A percentile compares a stretch with the other conserved stretches of the same genome.
These are phyloP conservation scores for Barypeithes pellucidus DNA, from an alignment of 2,888 invertebrate genomes.

Conservation along the genomic window DNA sequence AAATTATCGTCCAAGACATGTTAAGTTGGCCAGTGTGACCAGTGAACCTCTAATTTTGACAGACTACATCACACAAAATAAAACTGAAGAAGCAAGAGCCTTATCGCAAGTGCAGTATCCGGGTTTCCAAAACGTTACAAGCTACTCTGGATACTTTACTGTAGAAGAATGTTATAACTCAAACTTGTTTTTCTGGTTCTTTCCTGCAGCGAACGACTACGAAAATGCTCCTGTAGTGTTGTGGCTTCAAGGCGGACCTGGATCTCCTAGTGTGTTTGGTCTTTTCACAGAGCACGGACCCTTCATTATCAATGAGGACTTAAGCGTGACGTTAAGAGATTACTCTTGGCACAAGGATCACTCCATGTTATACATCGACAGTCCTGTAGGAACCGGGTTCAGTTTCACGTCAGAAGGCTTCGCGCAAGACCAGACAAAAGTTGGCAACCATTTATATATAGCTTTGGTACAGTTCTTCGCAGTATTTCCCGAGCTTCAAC, in stretches of 20 bases:
- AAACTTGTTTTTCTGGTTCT: conserved; percentile 92
- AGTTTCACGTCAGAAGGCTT: conserved; percentile 82
- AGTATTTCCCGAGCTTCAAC: conserved; percentile 83
- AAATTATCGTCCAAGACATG: background rate
- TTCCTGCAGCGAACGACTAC: conserved; percentile 76
- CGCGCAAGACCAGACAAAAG: conserved; percentile 86
- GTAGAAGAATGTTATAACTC: conserved; percentile 83
- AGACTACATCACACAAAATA: conserved; percentile 80
- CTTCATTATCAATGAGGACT: conserved; percentile 72
- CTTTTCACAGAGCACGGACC: conserved; percentile 76
- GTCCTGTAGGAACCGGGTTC: conserved; percentile 90
- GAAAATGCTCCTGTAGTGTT: conserved; percentile 80
- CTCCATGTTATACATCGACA: conserved; percentile 91
- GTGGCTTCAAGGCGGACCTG: conserved; percentile 90
- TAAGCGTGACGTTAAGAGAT: conserved; percentile 73
- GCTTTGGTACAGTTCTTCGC: conserved; percentile 88
- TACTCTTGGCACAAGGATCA: conserved; percentile 86
- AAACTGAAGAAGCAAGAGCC: conserved; percentile 77
- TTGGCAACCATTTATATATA: conserved; percentile 85
- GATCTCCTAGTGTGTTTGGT: conserved; percentile 63
- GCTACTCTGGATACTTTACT: conserved; percentile 86
- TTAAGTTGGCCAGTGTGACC: background rate
- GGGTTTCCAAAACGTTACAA: conserved; percentile 72
- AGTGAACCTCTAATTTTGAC: conserved; percentile 82
- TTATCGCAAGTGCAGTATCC: conserved; percentile 72